A percentile compares a stretch with the other conserved stretches of the same genome.
Evolutionary conservation across 2,113 vertebrate species (phyloP).

Genomic region (Nycticryphes semicollaris): DNA sequence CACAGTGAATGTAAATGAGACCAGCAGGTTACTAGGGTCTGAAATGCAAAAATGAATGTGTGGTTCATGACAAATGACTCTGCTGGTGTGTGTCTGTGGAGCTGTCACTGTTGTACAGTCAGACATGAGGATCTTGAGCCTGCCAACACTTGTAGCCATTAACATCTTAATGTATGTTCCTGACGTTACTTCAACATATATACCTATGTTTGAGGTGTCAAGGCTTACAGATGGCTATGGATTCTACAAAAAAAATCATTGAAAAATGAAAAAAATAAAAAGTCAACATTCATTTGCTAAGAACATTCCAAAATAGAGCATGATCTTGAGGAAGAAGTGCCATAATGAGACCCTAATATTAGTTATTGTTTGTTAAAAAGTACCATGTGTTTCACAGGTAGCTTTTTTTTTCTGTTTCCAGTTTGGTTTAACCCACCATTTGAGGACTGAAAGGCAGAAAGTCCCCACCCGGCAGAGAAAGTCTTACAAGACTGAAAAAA

Average conservation of each 20-base stretch:
- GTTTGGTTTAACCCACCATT: background rate
- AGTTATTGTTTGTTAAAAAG: background rate
- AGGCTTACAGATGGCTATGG: background rate
- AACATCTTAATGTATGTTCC: background rate
- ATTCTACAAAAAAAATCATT: background rate
- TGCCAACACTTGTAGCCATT: fast-evolving
- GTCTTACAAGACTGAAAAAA: slow-evolving; percentile 1
- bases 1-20: background rate
- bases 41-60: background rate
- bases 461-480: slow-evolving; percentile 15
- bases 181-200: background rate
- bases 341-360: background rate
- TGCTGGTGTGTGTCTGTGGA: background rate
- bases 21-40: background rate
- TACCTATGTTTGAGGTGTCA: background rate
- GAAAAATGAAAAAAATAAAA: background rate
- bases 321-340: background rate
- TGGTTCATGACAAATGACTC: background rate
- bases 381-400: background rate
- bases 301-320: background rate
- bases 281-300: background rate
- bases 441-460: slow-evolving; percentile 8
- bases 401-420: background rate
- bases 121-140: background rate
- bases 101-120: background rate